A percentile compares a stretch with the other conserved stretches of the same genome.
These are phyloP conservation scores for Marisa cornuarietis DNA, from an alignment of 1,140 invertebrate genomes.

Conservation along the genomic window DNA sequence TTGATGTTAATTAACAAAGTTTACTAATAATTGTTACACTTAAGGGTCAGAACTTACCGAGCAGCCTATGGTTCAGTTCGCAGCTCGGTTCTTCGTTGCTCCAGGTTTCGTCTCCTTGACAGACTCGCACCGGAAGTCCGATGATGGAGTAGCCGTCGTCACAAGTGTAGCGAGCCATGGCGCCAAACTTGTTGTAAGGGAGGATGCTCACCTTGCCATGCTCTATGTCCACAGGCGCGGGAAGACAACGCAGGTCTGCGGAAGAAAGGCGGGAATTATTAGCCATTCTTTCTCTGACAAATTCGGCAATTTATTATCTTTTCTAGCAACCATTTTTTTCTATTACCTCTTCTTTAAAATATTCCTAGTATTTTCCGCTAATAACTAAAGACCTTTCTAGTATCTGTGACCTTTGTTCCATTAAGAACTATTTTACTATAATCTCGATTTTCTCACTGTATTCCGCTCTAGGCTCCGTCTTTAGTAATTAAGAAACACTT, in stretches of 20 bases:
- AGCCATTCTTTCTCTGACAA: slow-evolving; percentile 55
- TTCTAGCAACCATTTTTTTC: too few relatives aligned
- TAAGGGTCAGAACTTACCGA: slow-evolving; percentile 13
- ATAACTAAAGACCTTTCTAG: too few relatives aligned
- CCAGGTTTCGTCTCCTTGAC: slow-evolving; percentile 68
- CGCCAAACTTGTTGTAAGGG: slow-evolving; percentile 61
- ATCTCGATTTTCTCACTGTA: too few relatives aligned
- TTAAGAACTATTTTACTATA: too few relatives aligned
- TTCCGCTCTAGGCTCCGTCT: too few relatives aligned
- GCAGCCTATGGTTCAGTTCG: slow-evolving; percentile 27
- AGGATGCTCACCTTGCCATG: slow-evolving; percentile 19
- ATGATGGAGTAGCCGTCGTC: slow-evolving; percentile 65
- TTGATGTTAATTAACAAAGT: too few relatives aligned
- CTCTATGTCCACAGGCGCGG: slow-evolving; percentile 17
- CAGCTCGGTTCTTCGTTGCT: slow-evolving; percentile 61
- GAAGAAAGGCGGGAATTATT: slow-evolving; percentile 52
- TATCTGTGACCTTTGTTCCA: too few relatives aligned
- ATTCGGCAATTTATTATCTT: too few relatives aligned
- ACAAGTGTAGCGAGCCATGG: slow-evolving; percentile 65
- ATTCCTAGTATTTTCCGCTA: too few relatives aligned
- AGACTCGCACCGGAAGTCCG: slow-evolving; percentile 61
- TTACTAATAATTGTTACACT: too few relatives aligned
- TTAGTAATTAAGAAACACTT: too few relatives aligned
- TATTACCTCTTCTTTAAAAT: too few relatives aligned
- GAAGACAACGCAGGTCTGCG: slow-evolving; percentile 56